Percentiles rank a stretch among this genome's conserved stretches.
Conservation (phyloP, 1,140 invertebrate genomes). For the Delia radicum region DNA sequence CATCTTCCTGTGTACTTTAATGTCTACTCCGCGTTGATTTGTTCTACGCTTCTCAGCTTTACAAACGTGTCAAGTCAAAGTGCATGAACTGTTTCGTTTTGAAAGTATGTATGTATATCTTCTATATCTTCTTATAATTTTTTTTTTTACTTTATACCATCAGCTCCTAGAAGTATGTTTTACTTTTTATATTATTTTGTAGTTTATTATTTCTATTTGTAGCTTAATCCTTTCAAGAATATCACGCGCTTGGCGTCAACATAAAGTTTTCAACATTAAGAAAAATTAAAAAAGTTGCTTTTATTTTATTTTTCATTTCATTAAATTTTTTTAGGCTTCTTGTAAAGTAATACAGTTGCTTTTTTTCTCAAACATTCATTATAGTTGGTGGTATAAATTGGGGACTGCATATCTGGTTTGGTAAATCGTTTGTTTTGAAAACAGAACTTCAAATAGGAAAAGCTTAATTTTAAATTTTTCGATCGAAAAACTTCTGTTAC, state of each 20-base stretch:
- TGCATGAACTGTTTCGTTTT: neutral
- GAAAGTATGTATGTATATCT: too few species aligned
- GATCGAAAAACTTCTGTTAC: too few species aligned
- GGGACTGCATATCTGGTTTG: too few species aligned
- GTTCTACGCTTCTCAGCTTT: neutral
- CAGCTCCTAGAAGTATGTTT: neutral
- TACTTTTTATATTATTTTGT: neutral
- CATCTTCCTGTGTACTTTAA: neutral
- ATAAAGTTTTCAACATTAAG: constrained; percentile 4
- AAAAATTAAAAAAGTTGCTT: neutral
- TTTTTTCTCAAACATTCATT: neutral
- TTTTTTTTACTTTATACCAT: neutral
- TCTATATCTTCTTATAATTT: neutral
- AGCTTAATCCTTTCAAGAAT: constrained; percentile 20
- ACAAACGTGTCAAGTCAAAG: neutral
- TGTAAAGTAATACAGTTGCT: neutral
- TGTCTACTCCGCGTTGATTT: neutral
- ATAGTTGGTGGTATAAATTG: too few species aligned
- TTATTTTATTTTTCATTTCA: neutral
- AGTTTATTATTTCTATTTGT: neutral
- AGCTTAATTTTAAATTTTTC: too few species aligned
- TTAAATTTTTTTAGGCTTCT: neutral
- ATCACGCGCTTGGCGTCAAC: constrained; percentile 19
- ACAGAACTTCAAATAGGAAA: too few species aligned
- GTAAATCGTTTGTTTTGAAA: too few species aligned